Base-by-base conservation (phyloP, 2,888 invertebrate species). In the Cephus runcator region DNA sequence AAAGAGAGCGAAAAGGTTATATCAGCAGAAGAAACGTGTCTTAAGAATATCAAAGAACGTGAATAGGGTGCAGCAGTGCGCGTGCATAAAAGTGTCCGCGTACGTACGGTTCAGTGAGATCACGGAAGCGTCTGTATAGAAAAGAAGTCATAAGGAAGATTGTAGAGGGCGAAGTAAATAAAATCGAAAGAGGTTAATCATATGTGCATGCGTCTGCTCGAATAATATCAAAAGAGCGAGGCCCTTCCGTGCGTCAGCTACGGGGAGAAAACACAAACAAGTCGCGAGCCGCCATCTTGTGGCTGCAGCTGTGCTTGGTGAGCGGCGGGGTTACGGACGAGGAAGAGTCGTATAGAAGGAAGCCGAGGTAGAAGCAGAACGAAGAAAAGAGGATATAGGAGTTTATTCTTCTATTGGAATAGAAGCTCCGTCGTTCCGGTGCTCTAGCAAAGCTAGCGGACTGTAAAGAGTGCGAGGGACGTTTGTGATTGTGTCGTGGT, bases 201-300 rank as follows among this genome's bases (percentile, higher is more conserved):
- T 71, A 31, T 4, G 33, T 71, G 33, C 71, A 2, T 31, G 71
- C 12, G 31, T 71, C 31, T 9, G 31, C 71, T 31, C 71, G 12
- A 31, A 34, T 31, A 56, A 56, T 56, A 56, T 56, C 56, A 56
- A 56, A 56, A 56, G 23, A 56, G 56, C 56, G 56, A 56, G 56
- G 56, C 23, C 23, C 23, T 23, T 9, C 56, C 4, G 71, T 71
- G 71, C 12, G 71, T 33, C 33, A 71, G 71, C 12, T 33, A 71
- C 71, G 71, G 71, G 31, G 77, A 74, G 71, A 74, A 83, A 86
- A 86, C 85, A 86, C 85, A 87, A 87, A 87, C 84, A 87, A 87
- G 81, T 84, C 85, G 85, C 84, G 84, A 81, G 56, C 83, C 83
- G 88, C 89, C 89, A 89, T 89, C 82, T 89, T 88, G 86, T 84